A percentile compares a stretch with the other conserved stretches of the same genome.
phyloP scores from a whole-genome alignment of 2,888 invertebrate genomes.

The Eutolmus rufibarbis region DNA sequence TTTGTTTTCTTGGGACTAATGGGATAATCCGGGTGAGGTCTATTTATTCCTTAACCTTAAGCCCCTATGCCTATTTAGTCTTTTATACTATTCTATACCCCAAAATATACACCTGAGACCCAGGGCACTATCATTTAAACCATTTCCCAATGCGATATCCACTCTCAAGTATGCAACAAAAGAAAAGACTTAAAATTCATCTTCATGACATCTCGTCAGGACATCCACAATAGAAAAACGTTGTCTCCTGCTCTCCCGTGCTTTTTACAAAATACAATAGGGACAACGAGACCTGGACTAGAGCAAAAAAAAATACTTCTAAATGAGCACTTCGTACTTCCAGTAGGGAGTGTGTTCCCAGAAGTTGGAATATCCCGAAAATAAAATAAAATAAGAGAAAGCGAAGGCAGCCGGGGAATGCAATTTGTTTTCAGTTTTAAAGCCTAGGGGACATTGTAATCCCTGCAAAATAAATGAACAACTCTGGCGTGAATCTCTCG shows the following conservation, averaged over 20 bases:
- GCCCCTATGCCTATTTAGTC: neutral
- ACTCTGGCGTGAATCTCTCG: conserved; percentile 31
- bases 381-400: neutral
- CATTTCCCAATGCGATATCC: neutral
- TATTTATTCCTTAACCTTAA: neutral
- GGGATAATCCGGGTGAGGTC: neutral
- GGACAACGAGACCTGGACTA: neutral
- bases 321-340: neutral
- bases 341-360: neutral
- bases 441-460: conserved; percentile 30
- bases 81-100: neutral
- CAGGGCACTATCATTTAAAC: neutral
- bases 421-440: conserved; percentile 32
- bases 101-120: neutral
- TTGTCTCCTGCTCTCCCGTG: neutral
- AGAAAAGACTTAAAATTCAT: neutral
- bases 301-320: neutral
- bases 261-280: neutral
- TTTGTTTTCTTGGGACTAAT: neutral
- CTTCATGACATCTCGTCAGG: neutral
- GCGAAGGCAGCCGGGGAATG: neutral
- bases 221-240: neutral
- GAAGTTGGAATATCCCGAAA: neutral
- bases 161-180: neutral
- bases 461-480: conserved; percentile 32